Evolutionary conservation across 2,113 vertebrate species (phyloP), one percentile per base, ranked within the genome.

Genomic region (Neotragus pygmaeus): DNA sequence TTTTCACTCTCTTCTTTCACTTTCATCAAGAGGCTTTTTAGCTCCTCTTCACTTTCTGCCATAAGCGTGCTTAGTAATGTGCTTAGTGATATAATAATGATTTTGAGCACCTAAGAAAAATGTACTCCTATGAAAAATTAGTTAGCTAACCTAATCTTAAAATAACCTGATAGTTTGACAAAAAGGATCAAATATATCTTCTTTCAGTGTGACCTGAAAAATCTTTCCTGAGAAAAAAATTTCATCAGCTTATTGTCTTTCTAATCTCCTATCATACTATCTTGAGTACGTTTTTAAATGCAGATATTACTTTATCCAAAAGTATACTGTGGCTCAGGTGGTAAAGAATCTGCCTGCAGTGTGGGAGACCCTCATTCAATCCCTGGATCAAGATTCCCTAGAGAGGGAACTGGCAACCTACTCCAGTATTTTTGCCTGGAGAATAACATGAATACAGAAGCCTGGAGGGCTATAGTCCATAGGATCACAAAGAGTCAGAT

Each of bases 201-300:
- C 43, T 89, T 51, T 12, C 53, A 84, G 17, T 80, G 19, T 7
- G 17, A 83, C 17, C 23, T 82, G 57, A 90, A 92, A 93, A 85
- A 85, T 39, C 51, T 28, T 66, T 70, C 58, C 62, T 81, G 15
- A 86, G 39, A 27, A 64, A 90, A 96, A 94, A 51, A 23, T 45
- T 27, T 70, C 49, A 58, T 66, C 84, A 49, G 66, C 43, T 90
- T 96, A 62, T 64, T 97, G 95, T 58, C 73, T 88, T 92, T 94
- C 49, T 64, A 88, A 95, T 92, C 14, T 3, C n/a, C 45, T 53
- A 21, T 36, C 60, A 43, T 53, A 57, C 15, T 82, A 36, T 27
- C 36, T 81, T 93, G 43, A 43, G 5, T 3, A 45, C 45, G 75
- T 55, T 88, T 70, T 90, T 53, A 96, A 90, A 94, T 94, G n/a